Evolutionary conservation across 2,113 vertebrate species (phyloP).

Genomic region (Aplodontia rufa): DNA sequence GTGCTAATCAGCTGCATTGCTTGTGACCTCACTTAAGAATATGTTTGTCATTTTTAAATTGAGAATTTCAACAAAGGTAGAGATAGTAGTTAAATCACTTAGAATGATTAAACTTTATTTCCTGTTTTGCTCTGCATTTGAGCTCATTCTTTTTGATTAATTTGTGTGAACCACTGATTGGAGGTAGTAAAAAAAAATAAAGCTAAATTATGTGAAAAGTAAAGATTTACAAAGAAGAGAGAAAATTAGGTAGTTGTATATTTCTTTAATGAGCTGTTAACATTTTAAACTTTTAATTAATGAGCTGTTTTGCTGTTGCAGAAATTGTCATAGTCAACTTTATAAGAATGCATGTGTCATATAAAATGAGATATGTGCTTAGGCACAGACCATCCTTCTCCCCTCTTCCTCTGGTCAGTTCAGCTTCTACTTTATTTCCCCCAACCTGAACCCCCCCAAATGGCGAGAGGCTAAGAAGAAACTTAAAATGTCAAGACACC

Average conservation of each 20-base stretch:
- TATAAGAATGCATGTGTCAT: neutral
- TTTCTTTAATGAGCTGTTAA: constrained; percentile 20
- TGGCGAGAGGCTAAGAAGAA: neutral
- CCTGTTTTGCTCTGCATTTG: constrained; percentile 34
- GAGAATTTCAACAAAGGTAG: neutral
- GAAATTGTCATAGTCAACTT: neutral
- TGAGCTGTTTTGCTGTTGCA: neutral
- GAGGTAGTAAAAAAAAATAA: neutral
- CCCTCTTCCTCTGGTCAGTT: neutral
- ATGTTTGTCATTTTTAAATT: constrained; percentile 38
- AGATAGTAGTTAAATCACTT: constrained; percentile 26
- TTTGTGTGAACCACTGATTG: neutral
- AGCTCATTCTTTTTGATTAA: neutral
- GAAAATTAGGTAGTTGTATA: neutral
- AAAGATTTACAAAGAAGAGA: constrained; percentile 11
- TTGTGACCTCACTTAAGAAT: constrained; percentile 10
- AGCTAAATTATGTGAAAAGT: constrained; percentile 35
- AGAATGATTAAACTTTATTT: neutral
- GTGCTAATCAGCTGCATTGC: neutral
- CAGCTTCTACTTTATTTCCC: neutral
- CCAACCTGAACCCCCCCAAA: rapidly evolving
- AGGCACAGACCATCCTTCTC: neutral
- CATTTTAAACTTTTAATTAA: neutral
- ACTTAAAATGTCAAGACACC: neutral
- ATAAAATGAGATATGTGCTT: neutral